Conservation (phyloP, 1,140 invertebrate species). For the Cotesia glomerata region DNA sequence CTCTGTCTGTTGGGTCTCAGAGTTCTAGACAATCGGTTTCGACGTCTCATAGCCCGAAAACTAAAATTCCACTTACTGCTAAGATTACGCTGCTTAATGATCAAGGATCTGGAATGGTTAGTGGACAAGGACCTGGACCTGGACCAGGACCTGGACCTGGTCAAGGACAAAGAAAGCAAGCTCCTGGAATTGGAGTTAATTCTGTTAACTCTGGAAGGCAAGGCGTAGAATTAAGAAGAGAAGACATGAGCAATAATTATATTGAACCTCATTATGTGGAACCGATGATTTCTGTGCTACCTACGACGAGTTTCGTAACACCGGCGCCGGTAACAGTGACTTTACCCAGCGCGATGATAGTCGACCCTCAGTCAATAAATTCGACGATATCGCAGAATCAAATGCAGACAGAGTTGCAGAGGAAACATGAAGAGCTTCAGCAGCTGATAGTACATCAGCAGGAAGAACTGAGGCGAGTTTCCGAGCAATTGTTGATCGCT, state of each 20-base stretch:
- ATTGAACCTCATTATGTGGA: slow-evolving; percentile 39
- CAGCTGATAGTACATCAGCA: slow-evolving; percentile 85
- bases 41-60: slow-evolving; percentile 60
- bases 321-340: slow-evolving; percentile 42
- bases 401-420: slow-evolving; percentile 76
- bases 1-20: slow-evolving; percentile 72
- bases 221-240: slow-evolving; percentile 30
- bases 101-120: slow-evolving; percentile 36
- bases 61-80: slow-evolving; percentile 3
- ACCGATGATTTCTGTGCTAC: slow-evolving; percentile 45
- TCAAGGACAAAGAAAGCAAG: slow-evolving; percentile 14
- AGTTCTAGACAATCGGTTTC: slow-evolving; percentile 68
- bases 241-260: too few relatives aligned
- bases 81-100: too few relatives aligned
- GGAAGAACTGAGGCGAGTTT: slow-evolving; percentile 81
- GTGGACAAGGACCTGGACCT: slow-evolving; percentile 36
- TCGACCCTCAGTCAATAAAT: slow-evolving; percentile 63
- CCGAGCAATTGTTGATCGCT: slow-evolving; percentile 84
- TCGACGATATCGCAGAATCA: slow-evolving; percentile 71
- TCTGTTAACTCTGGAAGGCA: slow-evolving; percentile 31
- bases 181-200: slow-evolving; percentile 34
- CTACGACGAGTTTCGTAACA: slow-evolving; percentile 45
- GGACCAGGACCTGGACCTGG: too few relatives aligned
- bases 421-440: slow-evolving; percentile 84
- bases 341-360: slow-evolving; percentile 12